These are phyloP conservation scores for Antigone vipio DNA, from an alignment of 2,113 vertebrate species.

Conservation along the genomic window DNA sequence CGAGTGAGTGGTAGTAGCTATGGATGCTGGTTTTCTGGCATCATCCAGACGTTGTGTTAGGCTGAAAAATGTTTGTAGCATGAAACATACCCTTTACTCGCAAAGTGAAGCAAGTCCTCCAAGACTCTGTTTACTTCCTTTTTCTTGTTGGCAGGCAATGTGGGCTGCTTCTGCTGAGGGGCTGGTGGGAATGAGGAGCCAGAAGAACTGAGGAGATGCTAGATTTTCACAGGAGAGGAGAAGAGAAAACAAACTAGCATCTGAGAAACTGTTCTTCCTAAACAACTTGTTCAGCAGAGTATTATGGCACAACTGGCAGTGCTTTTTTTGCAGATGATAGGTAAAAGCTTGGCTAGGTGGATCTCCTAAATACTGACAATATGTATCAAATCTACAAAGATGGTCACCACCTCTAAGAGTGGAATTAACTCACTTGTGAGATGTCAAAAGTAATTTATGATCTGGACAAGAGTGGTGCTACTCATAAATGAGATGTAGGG, in stretches of 20 bases:
- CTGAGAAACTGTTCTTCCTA: background rate
- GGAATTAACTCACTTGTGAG: background rate
- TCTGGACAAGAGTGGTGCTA: background rate
- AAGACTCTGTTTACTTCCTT: background rate
- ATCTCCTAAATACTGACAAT: background rate
- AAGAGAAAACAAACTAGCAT: background rate
- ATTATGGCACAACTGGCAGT: background rate
- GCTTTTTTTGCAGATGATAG: background rate
- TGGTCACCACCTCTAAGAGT: too few relatives aligned
- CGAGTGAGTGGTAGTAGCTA: rapidly evolving
- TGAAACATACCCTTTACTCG: background rate
- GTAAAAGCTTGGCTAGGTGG: background rate
- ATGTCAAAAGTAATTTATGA: background rate
- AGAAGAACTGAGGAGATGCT: rapidly evolving
- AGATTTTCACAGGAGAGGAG: background rate
- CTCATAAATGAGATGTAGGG: background rate
- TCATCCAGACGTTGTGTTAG: background rate
- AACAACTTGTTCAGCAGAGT: background rate
- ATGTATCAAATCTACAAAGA: background rate
- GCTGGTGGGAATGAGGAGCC: background rate
- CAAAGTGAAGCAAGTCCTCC: background rate
- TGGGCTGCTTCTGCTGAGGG: background rate
- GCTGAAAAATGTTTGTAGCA: background rate
- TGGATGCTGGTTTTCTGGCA: rapidly evolving
- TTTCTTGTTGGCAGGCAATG: background rate